Conservation (phyloP, 2,888 invertebrate species). For the Chironomus riparius region DNA sequence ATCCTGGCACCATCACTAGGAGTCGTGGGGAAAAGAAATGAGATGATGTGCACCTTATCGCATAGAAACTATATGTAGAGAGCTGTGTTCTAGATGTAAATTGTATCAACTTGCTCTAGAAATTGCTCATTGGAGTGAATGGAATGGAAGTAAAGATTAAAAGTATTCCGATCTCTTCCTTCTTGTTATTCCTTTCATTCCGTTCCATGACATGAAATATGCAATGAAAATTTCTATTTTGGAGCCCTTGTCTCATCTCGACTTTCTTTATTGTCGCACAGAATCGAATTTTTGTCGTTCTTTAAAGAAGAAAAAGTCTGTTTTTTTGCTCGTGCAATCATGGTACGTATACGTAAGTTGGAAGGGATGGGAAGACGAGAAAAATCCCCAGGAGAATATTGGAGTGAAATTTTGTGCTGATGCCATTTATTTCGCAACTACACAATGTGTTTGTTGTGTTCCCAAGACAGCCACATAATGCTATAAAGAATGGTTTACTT, state of each 20-base stretch:
- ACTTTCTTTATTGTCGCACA: not conserved
- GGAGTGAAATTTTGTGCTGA: not conserved
- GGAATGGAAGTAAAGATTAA: conserved; percentile 8
- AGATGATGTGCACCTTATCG: too few species aligned
- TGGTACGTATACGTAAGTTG: not conserved
- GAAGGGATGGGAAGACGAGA: not conserved
- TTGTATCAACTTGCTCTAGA: not conserved
- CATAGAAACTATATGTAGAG: not conserved
- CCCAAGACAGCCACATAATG: not conserved
- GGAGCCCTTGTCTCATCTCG: not conserved
- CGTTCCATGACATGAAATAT: not conserved
- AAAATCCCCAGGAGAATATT: not conserved
- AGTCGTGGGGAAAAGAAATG: not conserved
- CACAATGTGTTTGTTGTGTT: not conserved
- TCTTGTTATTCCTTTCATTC: not conserved
- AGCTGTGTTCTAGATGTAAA: not conserved
- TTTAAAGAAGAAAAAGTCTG: not conserved
- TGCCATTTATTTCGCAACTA: not conserved
- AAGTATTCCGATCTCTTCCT: not conserved
- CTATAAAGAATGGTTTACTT: not conserved
- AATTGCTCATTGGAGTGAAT: conserved; percentile 13
- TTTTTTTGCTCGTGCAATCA: not conserved
- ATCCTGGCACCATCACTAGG: not conserved
- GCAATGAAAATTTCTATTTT: not conserved
- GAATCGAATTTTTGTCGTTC: not conserved